Conservation (phyloP, 2,113 vertebrate genomes). For the Ictalurus furcatus region DNA sequence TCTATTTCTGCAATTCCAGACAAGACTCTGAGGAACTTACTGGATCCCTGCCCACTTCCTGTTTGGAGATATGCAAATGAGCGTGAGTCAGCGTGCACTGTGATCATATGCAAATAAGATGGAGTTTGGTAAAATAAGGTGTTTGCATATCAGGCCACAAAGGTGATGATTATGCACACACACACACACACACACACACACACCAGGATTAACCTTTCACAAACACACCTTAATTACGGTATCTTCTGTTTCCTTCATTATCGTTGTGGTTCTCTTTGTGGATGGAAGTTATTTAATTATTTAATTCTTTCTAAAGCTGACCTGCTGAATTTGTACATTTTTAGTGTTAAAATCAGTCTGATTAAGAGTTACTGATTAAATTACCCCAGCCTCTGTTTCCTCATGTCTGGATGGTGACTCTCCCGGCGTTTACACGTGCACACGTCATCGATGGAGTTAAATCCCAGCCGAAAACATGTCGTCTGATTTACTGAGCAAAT, state of each 20-base stretch:
- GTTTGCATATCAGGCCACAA: constrained; percentile 2
- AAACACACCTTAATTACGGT: not conserved
- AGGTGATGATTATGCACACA: not conserved
- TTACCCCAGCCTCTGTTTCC: not conserved
- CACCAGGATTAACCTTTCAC: not conserved
- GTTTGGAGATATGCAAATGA: constrained; percentile 12
- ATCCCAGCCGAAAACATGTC: not conserved
- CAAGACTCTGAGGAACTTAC: not conserved
- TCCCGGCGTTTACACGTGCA: not conserved
- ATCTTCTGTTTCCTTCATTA: not conserved
- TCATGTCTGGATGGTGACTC: not conserved
- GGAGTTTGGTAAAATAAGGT: not conserved
- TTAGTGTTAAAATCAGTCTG: not conserved
- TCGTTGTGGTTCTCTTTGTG: not conserved
- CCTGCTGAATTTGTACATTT: not conserved
- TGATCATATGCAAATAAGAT: constrained; percentile 21
- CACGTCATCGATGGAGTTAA: not conserved
- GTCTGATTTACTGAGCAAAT: not conserved
- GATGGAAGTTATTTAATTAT: no score
- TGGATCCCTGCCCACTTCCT: not conserved
- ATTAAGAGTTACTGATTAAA: not conserved
- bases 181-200: not conserved
- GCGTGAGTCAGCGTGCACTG: no score
- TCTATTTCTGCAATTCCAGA: not conserved
- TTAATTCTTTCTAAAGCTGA: not conserved